Conservation (phyloP, 2,888 invertebrate genomes). For the Dryocosmus kuriphilus region DNA sequence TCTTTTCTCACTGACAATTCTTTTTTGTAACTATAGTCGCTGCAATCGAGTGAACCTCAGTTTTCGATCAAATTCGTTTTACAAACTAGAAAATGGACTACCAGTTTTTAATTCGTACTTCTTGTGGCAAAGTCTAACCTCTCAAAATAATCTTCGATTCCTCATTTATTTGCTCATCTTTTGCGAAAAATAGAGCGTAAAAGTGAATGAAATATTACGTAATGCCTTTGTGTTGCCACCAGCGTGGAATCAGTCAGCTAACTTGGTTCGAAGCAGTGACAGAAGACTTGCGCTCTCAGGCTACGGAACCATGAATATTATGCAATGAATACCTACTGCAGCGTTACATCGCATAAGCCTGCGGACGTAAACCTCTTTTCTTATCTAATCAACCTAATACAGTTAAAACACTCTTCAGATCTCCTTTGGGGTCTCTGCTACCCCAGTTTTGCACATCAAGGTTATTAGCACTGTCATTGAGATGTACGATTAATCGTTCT, state of each 20-base stretch:
- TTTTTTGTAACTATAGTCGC: no score
- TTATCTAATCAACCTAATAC: constrained; percentile 19
- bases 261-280: constrained; percentile 8
- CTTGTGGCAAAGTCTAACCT: not conserved
- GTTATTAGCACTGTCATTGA: constrained; percentile 8
- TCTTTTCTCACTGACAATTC: no score
- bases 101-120: not conserved
- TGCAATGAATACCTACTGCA: constrained; percentile 38
- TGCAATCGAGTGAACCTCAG: no score
- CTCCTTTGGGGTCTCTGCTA: not conserved
- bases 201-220: not conserved
- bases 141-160: not conserved
- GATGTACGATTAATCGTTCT: not conserved
- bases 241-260: constrained; percentile 10
- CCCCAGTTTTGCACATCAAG: not conserved
- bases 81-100: not conserved
- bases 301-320: not conserved
- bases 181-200: not conserved
- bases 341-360: constrained; percentile 33
- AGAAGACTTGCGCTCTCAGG: constrained; percentile 15
- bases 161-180: constrained; percentile 4
- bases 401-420: constrained; percentile 6
- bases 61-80: no score
- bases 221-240: constrained; percentile 9
- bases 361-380: constrained; percentile 25